These are phyloP conservation scores for Mesorhabditis belari DNA, from an alignment of 2,888 invertebrate genomes.

Conservation along the genomic window DNA sequence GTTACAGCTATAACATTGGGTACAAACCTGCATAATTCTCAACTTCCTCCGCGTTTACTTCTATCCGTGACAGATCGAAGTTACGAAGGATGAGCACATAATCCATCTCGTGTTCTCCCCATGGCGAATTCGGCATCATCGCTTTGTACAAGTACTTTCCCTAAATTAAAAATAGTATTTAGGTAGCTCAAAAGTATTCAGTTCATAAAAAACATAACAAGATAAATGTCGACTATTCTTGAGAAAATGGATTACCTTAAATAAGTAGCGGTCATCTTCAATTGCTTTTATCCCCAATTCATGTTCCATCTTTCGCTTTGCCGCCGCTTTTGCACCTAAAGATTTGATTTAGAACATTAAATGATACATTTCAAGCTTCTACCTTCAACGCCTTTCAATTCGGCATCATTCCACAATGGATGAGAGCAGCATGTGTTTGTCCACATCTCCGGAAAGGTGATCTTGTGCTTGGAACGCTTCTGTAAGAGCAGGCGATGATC, in stretches of 20 bases:
- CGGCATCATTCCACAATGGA: conserved; percentile 72
- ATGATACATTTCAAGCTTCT: conserved; percentile 54
- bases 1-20: no score
- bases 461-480: conserved; percentile 61
- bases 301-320: conserved; percentile 74
- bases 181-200: no score
- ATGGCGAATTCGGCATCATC: conserved; percentile 56
- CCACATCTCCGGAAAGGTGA: conserved; percentile 49
- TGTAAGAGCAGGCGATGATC: conserved; percentile 74
- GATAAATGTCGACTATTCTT: no score
- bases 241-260: no score
- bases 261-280: conserved; percentile 16
- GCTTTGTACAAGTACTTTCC: conserved; percentile 68
- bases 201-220: no score
- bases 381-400: conserved; percentile 60
- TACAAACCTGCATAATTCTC: no score
- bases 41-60: conserved; percentile 79
- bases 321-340: conserved; percentile 61
- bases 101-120: conserved; percentile 97
- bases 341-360: conserved; percentile 38
- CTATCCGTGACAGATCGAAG: conserved; percentile 71
- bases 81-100: conserved; percentile 77
- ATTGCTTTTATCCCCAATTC: conserved; percentile 77
- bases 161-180: conserved; percentile 29
- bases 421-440: conserved; percentile 84